Base-by-base conservation (phyloP, 2,113 vertebrate species). In the Amphiprion percula region DNA sequence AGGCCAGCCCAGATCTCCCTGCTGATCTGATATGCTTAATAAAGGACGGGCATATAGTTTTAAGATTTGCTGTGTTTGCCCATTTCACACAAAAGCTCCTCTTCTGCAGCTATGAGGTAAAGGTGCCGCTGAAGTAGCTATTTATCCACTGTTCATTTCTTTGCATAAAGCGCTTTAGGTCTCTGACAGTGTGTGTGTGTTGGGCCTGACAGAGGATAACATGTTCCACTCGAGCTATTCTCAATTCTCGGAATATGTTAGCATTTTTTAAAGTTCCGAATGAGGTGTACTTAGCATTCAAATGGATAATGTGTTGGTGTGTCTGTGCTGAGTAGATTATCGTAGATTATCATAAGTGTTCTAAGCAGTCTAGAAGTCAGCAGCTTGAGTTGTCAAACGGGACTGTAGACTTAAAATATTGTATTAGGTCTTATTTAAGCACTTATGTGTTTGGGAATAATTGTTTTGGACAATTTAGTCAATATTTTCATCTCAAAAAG, bases 311-410 rank as follows among this genome's bases (percentile, higher is more conserved):
- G 77, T 72, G 66, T 58, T 69, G 60, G 79, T 82, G 60, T 76
- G 79, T 83, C 82, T 88, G 78, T 21, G 71, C 60, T 26, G 84
- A 87, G 83, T 83, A 90, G 83, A 92, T 93, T 88, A 91, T 80
- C 17, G 50, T 41, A 87, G 84, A 90, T 88, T 86, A 88, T 83
- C 79, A 65, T 81, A 83, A 83, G 47, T 88, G 83, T 82, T 90
- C 64, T 74, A 64, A 28, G 64, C 70, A 58, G 58, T 62, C 50
- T 66, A 4, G 9, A 49, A 69, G 68, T 71, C 54, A 71, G 68
- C 39, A 72, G 64, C 47, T 61, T 65, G 56, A 74, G 74, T 82
- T 80, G 49, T 86, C 68, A 79, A 72, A 80, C 58, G 52, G 24
- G 55, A 46, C 47, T 64, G 71, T 66, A 0, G 26, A 77, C 49